Percentiles rank a stretch among this genome's conserved stretches.
These are phyloP conservation scores for Nipponacmea schrenckii DNA, from an alignment of 2,888 invertebrate species.

Conservation along the genomic window DNA sequence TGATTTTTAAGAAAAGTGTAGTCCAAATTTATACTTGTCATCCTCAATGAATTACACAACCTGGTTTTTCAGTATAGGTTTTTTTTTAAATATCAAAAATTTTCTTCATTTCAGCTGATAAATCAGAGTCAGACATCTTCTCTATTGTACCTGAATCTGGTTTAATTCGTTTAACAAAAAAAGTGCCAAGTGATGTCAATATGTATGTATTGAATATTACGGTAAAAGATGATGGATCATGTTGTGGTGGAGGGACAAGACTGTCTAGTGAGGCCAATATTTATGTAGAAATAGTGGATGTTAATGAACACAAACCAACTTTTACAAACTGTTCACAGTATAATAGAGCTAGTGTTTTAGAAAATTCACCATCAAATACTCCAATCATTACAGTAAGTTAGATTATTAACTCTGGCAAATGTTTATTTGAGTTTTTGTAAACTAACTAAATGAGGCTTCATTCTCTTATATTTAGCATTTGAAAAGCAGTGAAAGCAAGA, in stretches of 20 bases:
- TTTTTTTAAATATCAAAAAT: no score
- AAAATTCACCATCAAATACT: slow-evolving; percentile 43
- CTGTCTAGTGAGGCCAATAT: slow-evolving; percentile 95
- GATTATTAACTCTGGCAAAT: neutral
- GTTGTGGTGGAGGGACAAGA: slow-evolving; percentile 86
- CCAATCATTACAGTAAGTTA: slow-evolving; percentile 46
- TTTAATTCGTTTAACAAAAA: slow-evolving; percentile 56
- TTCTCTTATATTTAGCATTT: no score
- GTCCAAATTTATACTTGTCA: no score
- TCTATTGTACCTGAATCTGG: slow-evolving; percentile 63
- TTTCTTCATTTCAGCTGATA: slow-evolving; percentile 35
- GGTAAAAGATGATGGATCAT: slow-evolving; percentile 96
- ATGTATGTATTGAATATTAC: slow-evolving; percentile 95
- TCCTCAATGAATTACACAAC: no score
- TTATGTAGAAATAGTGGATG: slow-evolving; percentile 95
- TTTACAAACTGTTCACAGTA: slow-evolving; percentile 94
- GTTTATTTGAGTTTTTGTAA: neutral
- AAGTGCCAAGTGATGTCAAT: slow-evolving; percentile 48
- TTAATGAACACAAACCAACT: slow-evolving; percentile 96
- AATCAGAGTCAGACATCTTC: slow-evolving; percentile 50
- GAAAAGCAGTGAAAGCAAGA: no score
- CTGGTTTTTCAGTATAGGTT: no score
- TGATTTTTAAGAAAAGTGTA: no score
- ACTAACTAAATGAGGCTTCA: no score
- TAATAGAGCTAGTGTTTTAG: slow-evolving; percentile 71